Conservation (phyloP, 2,888 invertebrate genomes). For the Microctonus hyperodae region DNA sequence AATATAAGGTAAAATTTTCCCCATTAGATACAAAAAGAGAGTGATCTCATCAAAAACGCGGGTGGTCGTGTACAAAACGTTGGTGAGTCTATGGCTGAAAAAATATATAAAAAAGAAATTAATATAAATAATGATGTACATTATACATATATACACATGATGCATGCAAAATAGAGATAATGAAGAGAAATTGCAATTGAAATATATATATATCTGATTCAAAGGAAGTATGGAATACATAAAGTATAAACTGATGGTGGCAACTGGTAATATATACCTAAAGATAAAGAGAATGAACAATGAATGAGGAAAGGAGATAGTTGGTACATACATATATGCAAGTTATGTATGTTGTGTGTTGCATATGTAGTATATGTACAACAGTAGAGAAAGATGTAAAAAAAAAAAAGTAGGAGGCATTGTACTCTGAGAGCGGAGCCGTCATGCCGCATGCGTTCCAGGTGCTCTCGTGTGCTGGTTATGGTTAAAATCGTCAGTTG, state of each 20-base stretch:
- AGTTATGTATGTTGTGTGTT: neutral
- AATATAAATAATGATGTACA: neutral
- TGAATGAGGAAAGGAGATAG: too few relatives aligned
- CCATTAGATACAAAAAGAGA: neutral
- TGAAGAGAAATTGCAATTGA: neutral
- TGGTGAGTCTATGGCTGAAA: neutral
- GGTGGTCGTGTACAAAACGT: neutral
- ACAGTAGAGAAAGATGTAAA: slow-evolving; percentile 18
- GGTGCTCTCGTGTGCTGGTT: slow-evolving; percentile 45
- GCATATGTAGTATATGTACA: neutral
- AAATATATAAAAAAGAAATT: neutral
- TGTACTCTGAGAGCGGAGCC: slow-evolving; percentile 46
- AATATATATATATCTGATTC: too few relatives aligned
- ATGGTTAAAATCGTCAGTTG: slow-evolving; percentile 44
- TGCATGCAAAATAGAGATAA: neutral
- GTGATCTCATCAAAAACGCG: neutral
- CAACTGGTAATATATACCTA: too few relatives aligned
- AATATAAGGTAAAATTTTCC: neutral
- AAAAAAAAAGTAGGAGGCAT: slow-evolving; percentile 48
- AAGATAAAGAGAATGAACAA: too few relatives aligned
- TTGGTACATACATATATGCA: too few relatives aligned
- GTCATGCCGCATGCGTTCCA: slow-evolving; percentile 48
- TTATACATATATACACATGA: neutral
- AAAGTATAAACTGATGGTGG: too few relatives aligned
- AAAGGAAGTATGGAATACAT: too few relatives aligned